Evolutionary conservation across 1,140 invertebrate species (phyloP), one percentile per base, ranked within the genome.

Genomic region (Listronotus oregonensis): DNA sequence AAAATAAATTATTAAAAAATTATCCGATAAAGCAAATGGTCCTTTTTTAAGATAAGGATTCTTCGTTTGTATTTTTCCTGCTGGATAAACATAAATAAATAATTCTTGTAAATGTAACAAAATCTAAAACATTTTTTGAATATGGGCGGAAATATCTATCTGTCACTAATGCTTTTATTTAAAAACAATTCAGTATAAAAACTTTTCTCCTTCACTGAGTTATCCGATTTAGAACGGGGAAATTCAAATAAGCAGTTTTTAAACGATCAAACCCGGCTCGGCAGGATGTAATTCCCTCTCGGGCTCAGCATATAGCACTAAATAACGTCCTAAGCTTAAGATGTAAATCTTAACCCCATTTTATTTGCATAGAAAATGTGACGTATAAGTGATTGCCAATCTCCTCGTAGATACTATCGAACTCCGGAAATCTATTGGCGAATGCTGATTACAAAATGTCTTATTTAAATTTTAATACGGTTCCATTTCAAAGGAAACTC

Each of bases 401-500:
- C 73, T 75, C 73, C 65, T 71, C 51, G 59, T 57, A 69, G 72
- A 73, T 74, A 17, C 62, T 72, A 74, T 73, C 72, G 55, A 52
- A 68, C 21, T 51, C 70, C 72, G 75, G 73, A 77, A 77, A 77
- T 77, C 75, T 75, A 77, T 77, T 77, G 74, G 73, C 71, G 66
- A 72, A 73, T 68, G 67, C 70, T 73, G 75, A 75, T 76, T 75
- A 73, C 73, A 72, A 74, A 76, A 76, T 71, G 72, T 76, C 73
- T 75, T 74, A 75, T 76, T 76, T 76, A 72, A 75, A 75, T 75
- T 76, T 76, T 75, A 75, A 75, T 75, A 71, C 72, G 68, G 61
- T 74, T 71, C 68, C 64, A 69, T 67, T 67, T 43, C 64, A 44
- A 64, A 64, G 65, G 73, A 72, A 74, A 71, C 69, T 61, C 61